Base-by-base conservation (phyloP, 2,113 vertebrate genomes). In the Muntiacus muntjak region DNA sequence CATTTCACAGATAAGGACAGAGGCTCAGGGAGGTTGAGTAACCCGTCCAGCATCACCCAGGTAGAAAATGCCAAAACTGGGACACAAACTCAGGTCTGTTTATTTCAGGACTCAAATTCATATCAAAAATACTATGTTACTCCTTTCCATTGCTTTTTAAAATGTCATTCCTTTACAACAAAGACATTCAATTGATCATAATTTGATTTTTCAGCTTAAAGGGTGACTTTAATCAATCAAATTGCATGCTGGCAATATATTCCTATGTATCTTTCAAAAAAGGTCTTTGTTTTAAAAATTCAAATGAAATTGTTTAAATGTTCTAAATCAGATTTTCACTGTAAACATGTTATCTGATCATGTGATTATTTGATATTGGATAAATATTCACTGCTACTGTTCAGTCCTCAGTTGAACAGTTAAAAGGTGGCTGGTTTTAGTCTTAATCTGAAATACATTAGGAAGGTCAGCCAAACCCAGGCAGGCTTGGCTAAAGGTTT, bases 311-410 rank as follows among this genome's bases (percentile, higher is more conserved):
- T 64, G 45, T 60, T 54, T 11, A 87, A 97, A 93, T 94, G 86
- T 60, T 81, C 94, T 91, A 98, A 98, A 98, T 98, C 94, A 97
- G 94, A 98, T 98, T 98, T 98, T 98, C 96, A 81, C 95, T 92
- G 83, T 92, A 91, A 97, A 89, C 78, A 40, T 93, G 86, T 96
- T 98, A 98, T 96, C 95, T 97, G 94, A 98, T 97, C 86, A 95
- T 93, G 86, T 96, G 96, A 94, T 97, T 96, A 97, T 97, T 96
- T 97, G 91, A 94, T 97, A 95, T 98, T 97, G 97, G 94, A 97
- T 98, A 96, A 98, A 95, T 87, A 98, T 55, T 94, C 91, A 11
- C 62, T 6, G 91, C 97, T 98, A 97, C 98, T 93, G 95, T 97
- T 97, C 85, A 89, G 79, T 94, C 84, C 87, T 98, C 25, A 21